These are phyloP conservation scores for Nematolebias whitei DNA, from an alignment of 2,113 vertebrate species.

Conservation along the genomic window DNA sequence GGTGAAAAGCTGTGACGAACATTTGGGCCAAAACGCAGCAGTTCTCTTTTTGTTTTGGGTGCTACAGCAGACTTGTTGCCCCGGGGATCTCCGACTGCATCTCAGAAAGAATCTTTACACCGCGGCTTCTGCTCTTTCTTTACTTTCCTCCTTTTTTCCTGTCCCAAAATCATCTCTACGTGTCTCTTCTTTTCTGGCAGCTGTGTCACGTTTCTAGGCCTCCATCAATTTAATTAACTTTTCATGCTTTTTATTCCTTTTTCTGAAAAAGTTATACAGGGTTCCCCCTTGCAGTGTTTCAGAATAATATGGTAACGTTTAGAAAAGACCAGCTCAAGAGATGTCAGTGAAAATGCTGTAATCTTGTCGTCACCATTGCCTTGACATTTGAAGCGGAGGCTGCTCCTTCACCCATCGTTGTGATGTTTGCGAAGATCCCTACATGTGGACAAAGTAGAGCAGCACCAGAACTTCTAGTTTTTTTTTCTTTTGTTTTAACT, in stretches of 20 bases:
- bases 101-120: slow-evolving; percentile 23
- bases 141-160: too few species aligned
- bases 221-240: neutral
- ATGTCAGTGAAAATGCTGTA: neutral
- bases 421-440: neutral
- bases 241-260: neutral
- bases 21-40: slow-evolving; percentile 63
- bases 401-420: too few species aligned
- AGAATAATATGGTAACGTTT: neutral
- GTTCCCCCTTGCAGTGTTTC: neutral
- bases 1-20: slow-evolving; percentile 16
- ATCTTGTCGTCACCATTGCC: neutral
- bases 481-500: too few species aligned
- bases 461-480: too few species aligned
- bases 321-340: too few species aligned
- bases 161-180: neutral
- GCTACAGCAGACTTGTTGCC: neutral
- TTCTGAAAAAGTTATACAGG: neutral
- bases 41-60: slow-evolving; percentile 34
- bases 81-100: slow-evolving; percentile 25
- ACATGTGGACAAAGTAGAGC: neutral
- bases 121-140: neutral
- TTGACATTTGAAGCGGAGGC: too few species aligned
- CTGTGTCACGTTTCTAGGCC: neutral
- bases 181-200: neutral